Conservation (phyloP, 2,888 invertebrate genomes). For the Meteorus colon region DNA sequence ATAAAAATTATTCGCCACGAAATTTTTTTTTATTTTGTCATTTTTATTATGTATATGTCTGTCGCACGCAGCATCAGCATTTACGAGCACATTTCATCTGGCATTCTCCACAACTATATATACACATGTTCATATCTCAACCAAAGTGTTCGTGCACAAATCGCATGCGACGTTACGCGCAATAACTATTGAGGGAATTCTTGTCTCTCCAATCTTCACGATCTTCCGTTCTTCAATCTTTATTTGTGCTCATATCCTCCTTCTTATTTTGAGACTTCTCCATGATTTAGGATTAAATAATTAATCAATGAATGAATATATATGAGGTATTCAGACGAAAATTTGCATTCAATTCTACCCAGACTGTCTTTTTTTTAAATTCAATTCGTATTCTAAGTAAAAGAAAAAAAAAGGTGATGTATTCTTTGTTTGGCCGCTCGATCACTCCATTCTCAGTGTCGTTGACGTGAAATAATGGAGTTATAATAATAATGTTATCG, state of each 20-base stretch:
- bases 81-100: not conserved
- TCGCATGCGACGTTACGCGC: conserved; percentile 41
- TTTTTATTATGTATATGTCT: conserved; percentile 6
- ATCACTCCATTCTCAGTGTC: no score
- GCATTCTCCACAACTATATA: not conserved
- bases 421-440: no score
- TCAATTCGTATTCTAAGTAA: not conserved
- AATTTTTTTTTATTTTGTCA: conserved; percentile 6
- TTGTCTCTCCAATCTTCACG: conserved; percentile 4
- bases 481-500: no score
- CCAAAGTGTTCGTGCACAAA: conserved; percentile 15
- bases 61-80: not conserved
- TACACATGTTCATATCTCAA: not conserved
- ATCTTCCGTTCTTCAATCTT: not conserved
- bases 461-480: no score
- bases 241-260: not conserved
- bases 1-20: not conserved
- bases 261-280: not conserved
- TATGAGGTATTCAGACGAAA: not conserved
- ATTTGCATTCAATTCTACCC: no score
- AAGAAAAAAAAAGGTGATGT: no score
- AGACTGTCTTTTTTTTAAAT: not conserved
- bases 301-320: conserved; percentile 15
- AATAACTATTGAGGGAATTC: conserved; percentile 30
- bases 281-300: conserved; percentile 10